These are phyloP conservation scores for cattle (Bos taurus) DNA, from an alignment of 2,113 vertebrate genomes.

Conservation along the genomic window ARS-UCD2.0 NC_037351.1:51720501-51721000, in stretches of 20 bases:
- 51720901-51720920: neutral
- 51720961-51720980: neutral
- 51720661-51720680: slow-evolving; percentile 22
- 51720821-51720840: neutral
- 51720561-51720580: slow-evolving; percentile 52
- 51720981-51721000: neutral
- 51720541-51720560: slow-evolving; percentile 13
- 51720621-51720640: slow-evolving; percentile 48
- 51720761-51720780: slow-evolving; percentile 10
- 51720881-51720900: neutral
- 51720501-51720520: neutral
- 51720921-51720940: neutral
- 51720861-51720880: neutral
- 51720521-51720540: neutral
- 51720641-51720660: slow-evolving; percentile 27
- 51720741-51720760: slow-evolving; percentile 42
- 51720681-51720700: slow-evolving; percentile 41
- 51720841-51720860: neutral
- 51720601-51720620: slow-evolving; percentile 25
- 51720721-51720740: neutral
- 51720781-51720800: slow-evolving; percentile 26
- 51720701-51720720: neutral
- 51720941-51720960: neutral
- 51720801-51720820: neutral
- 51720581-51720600: neutral